A percentile compares a stretch with the other conserved stretches of the same genome.
Conservation (phyloP, 1,140 invertebrate species). For the Asbolus verrucosus region DNA sequence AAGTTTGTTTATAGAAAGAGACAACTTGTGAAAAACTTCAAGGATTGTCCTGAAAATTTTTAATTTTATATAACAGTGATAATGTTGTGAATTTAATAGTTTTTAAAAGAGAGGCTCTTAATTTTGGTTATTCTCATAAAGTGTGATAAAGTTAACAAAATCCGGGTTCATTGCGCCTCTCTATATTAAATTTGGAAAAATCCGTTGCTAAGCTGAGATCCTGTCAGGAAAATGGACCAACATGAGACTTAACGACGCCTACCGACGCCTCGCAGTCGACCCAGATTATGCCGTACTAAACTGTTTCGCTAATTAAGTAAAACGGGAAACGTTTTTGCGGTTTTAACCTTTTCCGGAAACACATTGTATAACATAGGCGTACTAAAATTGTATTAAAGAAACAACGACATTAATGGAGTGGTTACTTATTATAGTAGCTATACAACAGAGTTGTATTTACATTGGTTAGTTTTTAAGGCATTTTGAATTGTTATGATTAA, state of each 20-base stretch:
- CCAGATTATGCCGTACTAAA: neutral
- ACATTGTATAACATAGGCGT: neutral
- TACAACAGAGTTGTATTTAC: no score
- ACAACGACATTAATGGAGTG: neutral
- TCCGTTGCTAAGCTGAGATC: neutral
- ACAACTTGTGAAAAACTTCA: no score
- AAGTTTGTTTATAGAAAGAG: no score
- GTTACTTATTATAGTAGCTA: no score
- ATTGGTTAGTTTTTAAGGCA: no score
- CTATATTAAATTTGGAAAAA: neutral
- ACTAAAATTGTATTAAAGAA: neutral
- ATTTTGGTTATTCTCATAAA: no score
- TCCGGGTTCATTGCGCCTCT: no score
- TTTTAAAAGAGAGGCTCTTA: no score
- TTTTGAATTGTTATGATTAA: no score
- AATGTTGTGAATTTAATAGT: no score
- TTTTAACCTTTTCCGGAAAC: neutral
- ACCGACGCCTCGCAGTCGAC: slow-evolving; percentile 15
- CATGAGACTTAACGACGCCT: slow-evolving; percentile 12
- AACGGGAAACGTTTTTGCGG: neutral
- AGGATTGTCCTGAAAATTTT: slow-evolving; percentile 1
- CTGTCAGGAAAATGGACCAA: neutral
- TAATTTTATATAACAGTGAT: neutral
- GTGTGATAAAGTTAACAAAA: no score
- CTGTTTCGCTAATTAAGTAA: neutral